These are phyloP conservation scores for Cheilosia soror DNA, from an alignment of 2,888 invertebrate genomes.

Conservation along the genomic window DNA sequence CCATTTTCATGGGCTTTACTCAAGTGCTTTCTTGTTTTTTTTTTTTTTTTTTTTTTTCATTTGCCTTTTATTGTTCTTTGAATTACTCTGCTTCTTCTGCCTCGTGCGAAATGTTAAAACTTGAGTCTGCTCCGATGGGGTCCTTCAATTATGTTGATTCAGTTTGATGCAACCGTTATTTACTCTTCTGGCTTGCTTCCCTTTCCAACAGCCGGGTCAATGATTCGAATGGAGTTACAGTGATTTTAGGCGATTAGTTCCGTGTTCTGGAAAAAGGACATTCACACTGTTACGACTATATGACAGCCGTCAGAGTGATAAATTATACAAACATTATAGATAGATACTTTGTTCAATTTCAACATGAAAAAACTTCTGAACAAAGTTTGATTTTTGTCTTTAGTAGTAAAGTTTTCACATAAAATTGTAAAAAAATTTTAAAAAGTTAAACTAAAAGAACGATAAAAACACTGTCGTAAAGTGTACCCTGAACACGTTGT, in stretches of 20 bases:
- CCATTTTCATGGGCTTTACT: slow-evolving; percentile 2
- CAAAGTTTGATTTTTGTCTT: slow-evolving; percentile 36
- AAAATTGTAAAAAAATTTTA: slow-evolving; percentile 23
- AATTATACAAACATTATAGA: not conserved
- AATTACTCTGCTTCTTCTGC: not conserved
- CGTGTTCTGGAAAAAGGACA: not conserved
- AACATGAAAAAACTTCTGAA: slow-evolving; percentile 6
- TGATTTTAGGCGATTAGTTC: slow-evolving; percentile 33
- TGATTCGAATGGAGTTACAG: slow-evolving; percentile 13
- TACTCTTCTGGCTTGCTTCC: not conserved
- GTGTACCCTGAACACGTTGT: not conserved
- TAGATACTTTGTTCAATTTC: slow-evolving; percentile 7
- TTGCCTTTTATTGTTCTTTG: slow-evolving; percentile 2
- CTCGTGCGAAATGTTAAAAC: slow-evolving; percentile 35
- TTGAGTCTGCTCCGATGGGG: slow-evolving; percentile 22
- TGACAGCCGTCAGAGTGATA: slow-evolving; percentile 6
- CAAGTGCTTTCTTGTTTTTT: not conserved
- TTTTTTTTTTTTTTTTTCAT: slow-evolving; percentile 14
- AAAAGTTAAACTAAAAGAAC: slow-evolving; percentile 30
- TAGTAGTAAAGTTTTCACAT: slow-evolving; percentile 48
- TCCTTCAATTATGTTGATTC: slow-evolving; percentile 39
- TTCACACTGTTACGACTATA: not conserved
- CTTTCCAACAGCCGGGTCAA: slow-evolving; percentile 3
- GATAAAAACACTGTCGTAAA: slow-evolving; percentile 10
- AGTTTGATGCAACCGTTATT: slow-evolving; percentile 7